phyloP scores from a whole-genome alignment of 2,797 vertebrate species.

The Sternarchorhynchus goeldii region DNA sequence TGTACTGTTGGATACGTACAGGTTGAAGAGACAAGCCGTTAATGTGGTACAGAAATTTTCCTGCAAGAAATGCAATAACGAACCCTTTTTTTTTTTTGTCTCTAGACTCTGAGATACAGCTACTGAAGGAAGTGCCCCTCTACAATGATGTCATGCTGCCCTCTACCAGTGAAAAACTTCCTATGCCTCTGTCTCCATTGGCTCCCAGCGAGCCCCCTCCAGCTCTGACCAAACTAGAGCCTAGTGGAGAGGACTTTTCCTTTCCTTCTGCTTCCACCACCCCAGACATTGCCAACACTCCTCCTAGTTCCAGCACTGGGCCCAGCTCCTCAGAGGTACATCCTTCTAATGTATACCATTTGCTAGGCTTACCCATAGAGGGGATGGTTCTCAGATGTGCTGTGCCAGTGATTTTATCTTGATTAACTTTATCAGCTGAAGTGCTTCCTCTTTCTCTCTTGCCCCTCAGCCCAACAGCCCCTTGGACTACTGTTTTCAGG shows the following conservation, averaged over 20 bases:
- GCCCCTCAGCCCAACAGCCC: constrained; percentile 79
- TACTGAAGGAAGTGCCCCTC: constrained; percentile 87
- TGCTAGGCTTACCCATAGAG: not conserved
- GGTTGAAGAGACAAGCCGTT: not conserved
- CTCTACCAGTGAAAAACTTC: constrained; percentile 85
- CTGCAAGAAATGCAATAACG: not conserved
- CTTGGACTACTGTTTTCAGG: constrained; percentile 73
- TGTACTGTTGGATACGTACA: not conserved
- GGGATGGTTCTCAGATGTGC: not conserved
- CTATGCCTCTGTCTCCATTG: constrained; percentile 81
- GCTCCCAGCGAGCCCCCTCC: constrained; percentile 72
- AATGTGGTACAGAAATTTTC: not conserved
- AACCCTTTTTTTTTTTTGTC: constrained; percentile 9
- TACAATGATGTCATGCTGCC: constrained; percentile 99
- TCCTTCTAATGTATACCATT: not conserved
- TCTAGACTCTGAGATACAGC: constrained; percentile 85
- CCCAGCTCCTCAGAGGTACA: constrained; percentile 84
- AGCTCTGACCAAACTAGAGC: constrained; percentile 79
- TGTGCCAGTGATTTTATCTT: not conserved
- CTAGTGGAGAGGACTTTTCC: constrained; percentile 77
- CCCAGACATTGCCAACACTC: constrained; percentile 73
- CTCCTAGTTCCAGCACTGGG: constrained; percentile 63
- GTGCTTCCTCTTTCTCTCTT: not conserved
- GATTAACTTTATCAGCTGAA: not conserved
- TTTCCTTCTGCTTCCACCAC: constrained; percentile 75